Evolutionary conservation across 2,797 vertebrate species (phyloP).

Genomic region (Kryptolebias ocellatus): DNA sequence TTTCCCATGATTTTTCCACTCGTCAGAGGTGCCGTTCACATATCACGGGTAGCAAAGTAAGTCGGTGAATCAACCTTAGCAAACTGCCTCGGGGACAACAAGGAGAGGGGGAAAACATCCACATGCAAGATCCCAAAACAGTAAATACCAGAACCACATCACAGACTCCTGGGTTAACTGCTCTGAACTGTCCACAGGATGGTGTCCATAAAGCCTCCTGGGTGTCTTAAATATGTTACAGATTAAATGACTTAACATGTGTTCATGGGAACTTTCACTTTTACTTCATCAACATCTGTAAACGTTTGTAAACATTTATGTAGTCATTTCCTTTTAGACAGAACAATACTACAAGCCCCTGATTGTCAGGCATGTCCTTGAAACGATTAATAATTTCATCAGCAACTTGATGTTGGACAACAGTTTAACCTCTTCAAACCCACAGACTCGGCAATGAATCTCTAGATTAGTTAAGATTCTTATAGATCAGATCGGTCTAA

Average conservation of each 20-base stretch:
- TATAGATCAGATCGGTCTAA: no score
- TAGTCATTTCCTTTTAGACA: constrained; percentile 40
- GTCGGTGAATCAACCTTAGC: constrained; percentile 48
- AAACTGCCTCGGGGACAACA: constrained; percentile 10
- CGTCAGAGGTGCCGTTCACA: constrained; percentile 37
- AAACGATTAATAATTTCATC: constrained; percentile 1
- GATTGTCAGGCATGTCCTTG: constrained; percentile 1
- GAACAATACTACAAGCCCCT: neutral
- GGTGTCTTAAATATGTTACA: neutral
- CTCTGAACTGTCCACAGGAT: constrained; percentile 16
- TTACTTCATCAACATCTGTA: constrained; percentile 5
- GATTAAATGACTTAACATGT: neutral
- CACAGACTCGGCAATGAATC: no score
- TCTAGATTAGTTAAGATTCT: no score
- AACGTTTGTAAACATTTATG: neutral
- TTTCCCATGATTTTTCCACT: constrained; percentile 61
- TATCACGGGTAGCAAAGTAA: constrained; percentile 42
- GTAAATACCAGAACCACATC: neutral
- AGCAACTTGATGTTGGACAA: neutral
- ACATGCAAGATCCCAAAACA: constrained; percentile 7
- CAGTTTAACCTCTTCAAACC: neutral
- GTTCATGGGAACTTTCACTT: constrained; percentile 32
- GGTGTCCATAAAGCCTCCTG: neutral
- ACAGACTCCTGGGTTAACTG: constrained; percentile 29
- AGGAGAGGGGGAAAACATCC: constrained; percentile 44